Evolutionary conservation across 35 echinoderm and acorn worm species (phyloP).

Genomic region (Lytechinus pictus): DNA sequence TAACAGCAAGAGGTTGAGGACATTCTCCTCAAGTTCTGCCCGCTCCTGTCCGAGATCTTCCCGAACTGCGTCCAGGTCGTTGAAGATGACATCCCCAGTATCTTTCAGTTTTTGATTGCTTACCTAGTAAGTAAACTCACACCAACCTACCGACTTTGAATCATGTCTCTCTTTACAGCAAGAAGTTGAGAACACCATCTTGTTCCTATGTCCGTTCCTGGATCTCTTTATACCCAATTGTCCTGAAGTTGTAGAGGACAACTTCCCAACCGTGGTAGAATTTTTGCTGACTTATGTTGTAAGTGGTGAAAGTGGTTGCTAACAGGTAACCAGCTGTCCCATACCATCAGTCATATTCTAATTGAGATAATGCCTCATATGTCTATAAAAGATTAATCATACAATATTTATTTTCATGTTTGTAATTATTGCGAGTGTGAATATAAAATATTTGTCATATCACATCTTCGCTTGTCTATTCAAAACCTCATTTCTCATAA

Average conservation of each 20-base stretch:
- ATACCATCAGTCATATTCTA: background rate
- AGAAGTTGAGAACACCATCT: background rate
- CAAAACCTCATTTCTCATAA: too few species aligned
- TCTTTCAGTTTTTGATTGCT: background rate
- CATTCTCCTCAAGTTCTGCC: background rate
- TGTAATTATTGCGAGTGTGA: too few species aligned
- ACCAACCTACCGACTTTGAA: background rate
- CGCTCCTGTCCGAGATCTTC: background rate
- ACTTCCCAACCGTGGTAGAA: background rate
- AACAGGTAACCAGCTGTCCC: background rate
- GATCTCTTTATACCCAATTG: background rate
- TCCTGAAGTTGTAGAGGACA: background rate
- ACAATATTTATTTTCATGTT: too few species aligned
- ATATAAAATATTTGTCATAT: too few species aligned
- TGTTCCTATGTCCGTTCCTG: background rate
- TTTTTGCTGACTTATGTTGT: background rate
- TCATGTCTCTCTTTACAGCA: background rate
- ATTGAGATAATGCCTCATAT: background rate
- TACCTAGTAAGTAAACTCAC: background rate
- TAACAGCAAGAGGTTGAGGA: background rate
- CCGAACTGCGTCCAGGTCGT: background rate
- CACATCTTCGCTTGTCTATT: too few species aligned
- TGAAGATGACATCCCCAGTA: background rate
- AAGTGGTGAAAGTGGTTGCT: background rate
- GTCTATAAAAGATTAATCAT: background rate